A percentile compares a stretch with the other conserved stretches of the same genome.
Conservation (phyloP, 30 jellyfish, hydroid and myxozoan species). For the Aurelia coerulea region DNA sequence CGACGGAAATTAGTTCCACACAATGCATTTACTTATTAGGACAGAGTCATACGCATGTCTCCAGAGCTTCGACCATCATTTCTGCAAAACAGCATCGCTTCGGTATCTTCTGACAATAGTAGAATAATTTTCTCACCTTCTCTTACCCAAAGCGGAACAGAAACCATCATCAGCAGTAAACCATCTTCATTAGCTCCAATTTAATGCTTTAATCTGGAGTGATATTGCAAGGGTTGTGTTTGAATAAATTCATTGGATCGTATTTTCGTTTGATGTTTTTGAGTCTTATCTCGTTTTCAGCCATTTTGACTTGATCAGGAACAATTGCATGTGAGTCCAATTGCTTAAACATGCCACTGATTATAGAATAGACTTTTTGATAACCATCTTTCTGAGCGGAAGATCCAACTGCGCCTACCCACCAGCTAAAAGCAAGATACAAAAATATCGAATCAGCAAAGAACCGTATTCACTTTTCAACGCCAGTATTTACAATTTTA, state of each 20-base stretch:
- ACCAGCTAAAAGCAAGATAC: constrained; percentile 42
- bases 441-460: not conserved
- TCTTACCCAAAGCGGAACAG: too few species aligned
- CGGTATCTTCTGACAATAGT: too few species aligned
- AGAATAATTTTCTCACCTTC: too few species aligned
- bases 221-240: constrained; percentile 62
- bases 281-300: constrained; percentile 14
- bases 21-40: too few species aligned
- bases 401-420: constrained; percentile 89
- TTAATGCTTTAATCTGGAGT: constrained; percentile 23
- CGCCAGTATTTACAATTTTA: too few species aligned
- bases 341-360: constrained; percentile 28
- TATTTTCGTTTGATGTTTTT: constrained; percentile 42
- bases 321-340: constrained; percentile 47
- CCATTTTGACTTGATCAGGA: constrained; percentile 22
- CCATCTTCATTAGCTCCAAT: too few species aligned
- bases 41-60: too few species aligned
- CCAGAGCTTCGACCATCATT: too few species aligned
- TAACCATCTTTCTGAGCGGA: constrained; percentile 46
- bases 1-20: too few species aligned
- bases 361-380: constrained; percentile 36
- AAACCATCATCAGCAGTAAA: too few species aligned
- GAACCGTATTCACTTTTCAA: too few species aligned
- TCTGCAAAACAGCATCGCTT: too few species aligned
- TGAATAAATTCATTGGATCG: constrained; percentile 67